Evolutionary conservation across 2,113 vertebrate genomes (phyloP), one percentile per base, ranked within the genome.

Genomic region (Perccottus glenii): DNA sequence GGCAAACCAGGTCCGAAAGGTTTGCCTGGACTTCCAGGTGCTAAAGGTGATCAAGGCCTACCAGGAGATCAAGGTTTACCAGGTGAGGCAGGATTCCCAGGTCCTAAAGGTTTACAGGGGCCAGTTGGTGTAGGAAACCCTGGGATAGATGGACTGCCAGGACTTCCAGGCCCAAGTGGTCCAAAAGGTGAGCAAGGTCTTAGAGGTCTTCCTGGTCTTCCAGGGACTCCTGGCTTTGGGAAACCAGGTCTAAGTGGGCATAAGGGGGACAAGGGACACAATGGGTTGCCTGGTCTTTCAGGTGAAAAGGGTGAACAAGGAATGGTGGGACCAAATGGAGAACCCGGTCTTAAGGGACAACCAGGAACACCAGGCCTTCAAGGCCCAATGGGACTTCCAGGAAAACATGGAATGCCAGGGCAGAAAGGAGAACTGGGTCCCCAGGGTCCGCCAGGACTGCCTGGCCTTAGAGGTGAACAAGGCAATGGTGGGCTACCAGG

Each of bases 291-390:
- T 10, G 98, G 98, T 68, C 74, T 85, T 19, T 90, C 92, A 1
- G 98, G 98, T 0, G 93, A 96, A 35, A 97, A 95, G 82, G 98
- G 98, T 2, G 94, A 95, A 43, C 93, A 91, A 9, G 98, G 98
- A 0, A 70, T 91, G 15, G 89, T 92, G 7, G 98, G 98, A 3
- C 89, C 92, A 53, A 88, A 90, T 0, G 98, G 98, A 0, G 93
- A 93, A 12, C 85, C 88, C 0, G 98, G 98, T 4, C 91, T 93
- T 56, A 89, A 93, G 1, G 98, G 98, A 57, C 87, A 93, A 42
- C 87, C 90, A 3, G 98, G 98, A 9, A 80, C 89, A 0, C 93
- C 94, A 2, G 98, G 98, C 36, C 86, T 92, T 4, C 95, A 95
- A 0, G 98, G 98, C 0, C 93, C 94, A 78, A 97, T 96, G 93